phyloP scores from a whole-genome alignment of 2,888 invertebrate species.

The Tiliacea aurago region DNA sequence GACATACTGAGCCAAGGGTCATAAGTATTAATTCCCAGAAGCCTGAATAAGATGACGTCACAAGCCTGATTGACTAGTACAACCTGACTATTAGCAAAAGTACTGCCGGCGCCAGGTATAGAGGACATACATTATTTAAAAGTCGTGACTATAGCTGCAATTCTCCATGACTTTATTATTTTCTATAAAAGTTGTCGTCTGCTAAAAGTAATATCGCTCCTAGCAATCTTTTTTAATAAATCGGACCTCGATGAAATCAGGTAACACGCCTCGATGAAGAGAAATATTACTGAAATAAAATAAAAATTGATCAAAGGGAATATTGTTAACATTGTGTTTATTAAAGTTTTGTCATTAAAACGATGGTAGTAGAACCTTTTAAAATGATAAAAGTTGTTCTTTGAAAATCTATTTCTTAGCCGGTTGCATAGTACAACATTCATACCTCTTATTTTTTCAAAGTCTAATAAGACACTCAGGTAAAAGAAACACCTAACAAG shows the following conservation, averaged over 20 bases:
- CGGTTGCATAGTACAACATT: too few species aligned
- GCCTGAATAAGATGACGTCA: not conserved
- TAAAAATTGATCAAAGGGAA: conserved; percentile 8
- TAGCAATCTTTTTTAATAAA: conserved; percentile 16
- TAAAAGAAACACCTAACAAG: not conserved
- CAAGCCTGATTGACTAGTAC: not conserved
- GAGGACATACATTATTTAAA: conserved; percentile 6
- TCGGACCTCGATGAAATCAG: conserved; percentile 5
- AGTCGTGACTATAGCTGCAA: not conserved
- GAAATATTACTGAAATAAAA: conserved; percentile 2
- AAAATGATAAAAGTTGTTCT: not conserved
- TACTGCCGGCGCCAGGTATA: conserved; percentile 1
- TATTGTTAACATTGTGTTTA: not conserved
- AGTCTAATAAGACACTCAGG: too few species aligned
- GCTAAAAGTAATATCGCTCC: conserved; percentile 17
- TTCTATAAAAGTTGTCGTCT: not conserved
- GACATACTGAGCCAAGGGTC: not conserved
- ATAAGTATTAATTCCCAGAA: conserved; percentile 6
- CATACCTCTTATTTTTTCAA: not conserved
- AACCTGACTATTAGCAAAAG: not conserved
- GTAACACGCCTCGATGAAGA: not conserved
- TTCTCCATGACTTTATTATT: not conserved
- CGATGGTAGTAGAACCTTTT: too few species aligned
- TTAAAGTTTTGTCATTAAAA: conserved; percentile 1
- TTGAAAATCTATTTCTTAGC: not conserved